Evolutionary conservation across 2,113 vertebrate genomes (phyloP), one percentile per base, ranked within the genome.

Genomic region (Oceanodroma tethys): DNA sequence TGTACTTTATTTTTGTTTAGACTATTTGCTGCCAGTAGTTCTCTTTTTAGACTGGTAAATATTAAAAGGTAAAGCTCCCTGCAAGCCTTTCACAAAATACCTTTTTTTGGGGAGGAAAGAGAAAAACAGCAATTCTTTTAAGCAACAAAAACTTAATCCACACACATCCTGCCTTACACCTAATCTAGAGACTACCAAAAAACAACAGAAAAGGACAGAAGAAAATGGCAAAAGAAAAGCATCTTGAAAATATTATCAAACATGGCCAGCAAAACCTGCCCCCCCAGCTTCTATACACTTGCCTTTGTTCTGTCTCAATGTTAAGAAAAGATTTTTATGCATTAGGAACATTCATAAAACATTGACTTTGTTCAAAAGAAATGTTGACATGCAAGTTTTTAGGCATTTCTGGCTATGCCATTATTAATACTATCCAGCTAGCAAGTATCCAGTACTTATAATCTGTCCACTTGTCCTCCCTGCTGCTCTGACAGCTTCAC

Each of bases 1-100:
- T 18, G 26, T 45, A 62, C 52, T 84, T 75, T 16, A 81, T 53
- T 75, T 92, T 63, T 79, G 38, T 81, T 93, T 90, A 70, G 74
- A 32, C 18, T 79, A 63, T 59, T 71, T 84, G 43, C 34, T 86
- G 48, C 16, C 45, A 43, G 43, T 32, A 47, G 19, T 10, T 74
- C 9, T 27, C 45, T 47, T 84, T 84, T 78, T 34, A 86, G 70
- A 66, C 18, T 47, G 48, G 82, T 34, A 82, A 62, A 81, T 16
- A 38, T 11, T 74, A 48, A 30, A 76, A 47, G 32, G 15, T 68
- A 78, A 81, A 94, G n/a, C 3, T 81, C 30, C n/a, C 40, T 75
- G 5, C 20, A 75, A 91, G 42, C 25, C 29, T 83, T 36, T 75
- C 47, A 22, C 29, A 34, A 4, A 21, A 25, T 5, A 47, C 1